Percentiles rank a stretch among this genome's conserved stretches.
Evolutionary conservation across 2,113 vertebrate genomes (phyloP).

Genomic region (Lichenostomus cassidix): DNA sequence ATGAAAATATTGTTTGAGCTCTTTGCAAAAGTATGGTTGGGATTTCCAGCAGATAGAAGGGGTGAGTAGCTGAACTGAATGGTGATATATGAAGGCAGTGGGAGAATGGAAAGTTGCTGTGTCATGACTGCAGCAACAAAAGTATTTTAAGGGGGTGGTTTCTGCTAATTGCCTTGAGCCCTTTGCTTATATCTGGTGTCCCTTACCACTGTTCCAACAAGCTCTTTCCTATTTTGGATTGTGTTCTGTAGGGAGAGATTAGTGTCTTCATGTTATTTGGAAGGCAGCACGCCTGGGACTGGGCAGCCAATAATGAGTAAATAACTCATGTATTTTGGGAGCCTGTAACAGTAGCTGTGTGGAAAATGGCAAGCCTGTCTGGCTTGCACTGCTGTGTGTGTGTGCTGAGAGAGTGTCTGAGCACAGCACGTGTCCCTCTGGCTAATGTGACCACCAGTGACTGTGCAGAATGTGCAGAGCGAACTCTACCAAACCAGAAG

Average conservation of each 20-base stretch:
- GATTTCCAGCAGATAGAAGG: neutral
- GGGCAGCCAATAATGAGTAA: slow-evolving; percentile 14
- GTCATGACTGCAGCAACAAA: neutral
- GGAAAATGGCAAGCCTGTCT: slow-evolving; percentile 1
- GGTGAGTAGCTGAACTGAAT: neutral
- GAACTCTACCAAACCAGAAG: neutral
- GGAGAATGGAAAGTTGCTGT: neutral
- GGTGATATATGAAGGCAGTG: neutral
- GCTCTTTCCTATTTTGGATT: slow-evolving; percentile 29
- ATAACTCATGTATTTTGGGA: neutral
- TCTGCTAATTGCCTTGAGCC: neutral
- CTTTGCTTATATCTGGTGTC: neutral
- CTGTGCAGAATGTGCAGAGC: neutral
- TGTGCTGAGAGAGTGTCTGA: neutral
- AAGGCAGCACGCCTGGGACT: neutral
- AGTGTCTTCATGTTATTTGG: neutral
- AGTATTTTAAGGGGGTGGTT: slow-evolving; percentile 2
- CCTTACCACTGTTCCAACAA: neutral
- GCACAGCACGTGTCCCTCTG: neutral
- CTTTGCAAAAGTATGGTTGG: neutral
- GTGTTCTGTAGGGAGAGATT: neutral
- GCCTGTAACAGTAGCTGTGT: slow-evolving; percentile 7
- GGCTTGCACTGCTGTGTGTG: neutral
- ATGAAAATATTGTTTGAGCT: neutral
- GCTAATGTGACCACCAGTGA: neutral